Conservation (phyloP, 1,140 invertebrate species). For the Drosophila ambigua region DNA sequence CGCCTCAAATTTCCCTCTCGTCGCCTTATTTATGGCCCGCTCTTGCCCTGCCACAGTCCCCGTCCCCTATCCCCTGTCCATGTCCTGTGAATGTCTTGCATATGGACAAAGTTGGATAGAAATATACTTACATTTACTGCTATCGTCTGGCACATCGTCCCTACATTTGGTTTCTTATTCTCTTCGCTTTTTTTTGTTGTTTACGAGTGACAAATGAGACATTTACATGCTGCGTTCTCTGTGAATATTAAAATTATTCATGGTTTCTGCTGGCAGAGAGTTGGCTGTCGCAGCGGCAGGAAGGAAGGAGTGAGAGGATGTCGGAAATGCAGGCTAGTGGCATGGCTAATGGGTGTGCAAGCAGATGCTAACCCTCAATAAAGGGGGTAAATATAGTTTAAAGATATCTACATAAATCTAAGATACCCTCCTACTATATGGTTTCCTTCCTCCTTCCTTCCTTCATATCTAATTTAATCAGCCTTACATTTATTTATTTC, state of each 20-base stretch:
- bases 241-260: slow-evolving; percentile 66
- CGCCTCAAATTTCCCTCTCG: slow-evolving; percentile 70
- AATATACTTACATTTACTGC: slow-evolving; percentile 17
- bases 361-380: slow-evolving; percentile 9
- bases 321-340: background rate
- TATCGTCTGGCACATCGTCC: background rate
- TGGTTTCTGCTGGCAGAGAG: slow-evolving; percentile 23
- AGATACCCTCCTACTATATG: too few relatives aligned
- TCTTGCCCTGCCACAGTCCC: slow-evolving; percentile 26
- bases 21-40: slow-evolving; percentile 31
- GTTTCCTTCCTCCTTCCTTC: too few relatives aligned
- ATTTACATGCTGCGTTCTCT: slow-evolving; percentile 60
- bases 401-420: too few relatives aligned
- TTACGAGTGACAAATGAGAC: slow-evolving; percentile 71
- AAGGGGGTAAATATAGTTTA: background rate
- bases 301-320: slow-evolving; percentile 1
- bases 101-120: slow-evolving; percentile 48
- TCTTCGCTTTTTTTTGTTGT: slow-evolving; percentile 34
- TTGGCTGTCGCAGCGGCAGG: slow-evolving; percentile 11
- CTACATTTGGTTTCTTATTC: slow-evolving; percentile 14
- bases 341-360: too few relatives aligned
- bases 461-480: too few relatives aligned
- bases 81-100: slow-evolving; percentile 66
- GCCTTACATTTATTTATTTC: background rate
- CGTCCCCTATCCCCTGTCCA: slow-evolving; percentile 44